phyloP scores from a whole-genome alignment of 2,797 vertebrate species.

The Paramormyrops hopkinsi region DNA sequence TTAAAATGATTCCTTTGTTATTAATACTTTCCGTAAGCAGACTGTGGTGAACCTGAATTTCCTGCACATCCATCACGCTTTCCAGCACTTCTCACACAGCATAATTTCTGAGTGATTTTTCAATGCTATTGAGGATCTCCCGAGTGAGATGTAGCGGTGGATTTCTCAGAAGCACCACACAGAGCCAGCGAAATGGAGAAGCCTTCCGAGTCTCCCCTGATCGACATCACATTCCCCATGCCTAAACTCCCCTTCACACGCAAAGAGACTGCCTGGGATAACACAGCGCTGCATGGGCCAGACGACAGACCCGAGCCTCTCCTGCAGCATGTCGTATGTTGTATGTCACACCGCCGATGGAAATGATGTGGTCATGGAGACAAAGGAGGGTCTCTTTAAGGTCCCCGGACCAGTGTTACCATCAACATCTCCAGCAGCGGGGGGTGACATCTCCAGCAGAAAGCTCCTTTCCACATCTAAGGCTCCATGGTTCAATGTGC shows the following conservation, averaged over 20 bases:
- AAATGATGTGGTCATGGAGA: not conserved
- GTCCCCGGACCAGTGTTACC: not conserved
- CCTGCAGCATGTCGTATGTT: not conserved
- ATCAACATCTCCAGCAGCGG: not conserved
- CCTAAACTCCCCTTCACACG: not conserved
- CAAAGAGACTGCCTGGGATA: not conserved
- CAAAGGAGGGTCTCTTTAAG: not conserved
- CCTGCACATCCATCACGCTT: not conserved
- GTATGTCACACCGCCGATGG: not conserved
- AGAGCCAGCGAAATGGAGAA: slow-evolving; percentile 24
- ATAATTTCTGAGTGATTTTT: slow-evolving; percentile 1
- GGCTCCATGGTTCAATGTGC: not conserved
- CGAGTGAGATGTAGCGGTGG: slow-evolving; percentile 47
- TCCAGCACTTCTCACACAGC: not conserved
- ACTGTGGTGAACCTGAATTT: not conserved
- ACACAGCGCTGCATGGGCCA: not conserved
- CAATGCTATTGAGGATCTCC: slow-evolving; percentile 25
- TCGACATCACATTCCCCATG: not conserved
- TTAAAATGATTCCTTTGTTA: not conserved
- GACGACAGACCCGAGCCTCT: not conserved
- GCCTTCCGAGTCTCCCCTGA: not conserved
- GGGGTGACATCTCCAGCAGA: not conserved
- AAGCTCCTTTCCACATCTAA: slow-evolving; percentile 1
- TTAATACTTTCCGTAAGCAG: not conserved
- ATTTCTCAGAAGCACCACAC: slow-evolving; percentile 39